Evolutionary conservation across 2,888 invertebrate species (phyloP).

Genomic region (Cataglyphis livida): DNA sequence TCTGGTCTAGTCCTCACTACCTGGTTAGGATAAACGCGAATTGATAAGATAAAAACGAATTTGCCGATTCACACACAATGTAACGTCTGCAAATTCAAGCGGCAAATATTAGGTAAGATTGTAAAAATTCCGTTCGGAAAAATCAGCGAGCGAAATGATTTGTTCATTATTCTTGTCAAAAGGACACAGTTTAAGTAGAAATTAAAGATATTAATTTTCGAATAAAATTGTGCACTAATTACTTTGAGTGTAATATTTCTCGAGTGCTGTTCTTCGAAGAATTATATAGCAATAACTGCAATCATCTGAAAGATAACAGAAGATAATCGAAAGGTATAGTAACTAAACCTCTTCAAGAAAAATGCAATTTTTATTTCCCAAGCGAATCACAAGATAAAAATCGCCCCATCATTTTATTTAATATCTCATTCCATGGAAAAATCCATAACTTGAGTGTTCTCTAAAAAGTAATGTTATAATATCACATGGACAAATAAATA

Average conservation of each 20-base stretch:
- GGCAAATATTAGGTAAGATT: slow-evolving; percentile 4
- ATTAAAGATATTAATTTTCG: background rate
- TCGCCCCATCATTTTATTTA: background rate
- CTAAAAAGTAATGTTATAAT: background rate
- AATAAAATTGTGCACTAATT: background rate
- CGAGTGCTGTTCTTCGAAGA: slow-evolving; percentile 1
- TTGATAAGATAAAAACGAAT: slow-evolving; percentile 66
- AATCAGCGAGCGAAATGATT: background rate
- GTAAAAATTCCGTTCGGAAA: background rate
- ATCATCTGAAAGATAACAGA: slow-evolving; percentile 14
- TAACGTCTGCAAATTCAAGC: slow-evolving; percentile 6
- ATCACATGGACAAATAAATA: background rate
- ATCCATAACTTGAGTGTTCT: background rate
- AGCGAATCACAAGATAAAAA: background rate
- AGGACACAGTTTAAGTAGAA: background rate
- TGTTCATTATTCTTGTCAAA: background rate
- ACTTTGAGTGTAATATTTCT: background rate
- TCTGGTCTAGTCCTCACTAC: slow-evolving; percentile 52
- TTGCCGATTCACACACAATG: slow-evolving; percentile 45
- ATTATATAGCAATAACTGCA: background rate
- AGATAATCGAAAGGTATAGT: background rate
- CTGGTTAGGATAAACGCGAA: slow-evolving; percentile 55
- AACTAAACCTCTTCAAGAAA: background rate
- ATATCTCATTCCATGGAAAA: background rate
- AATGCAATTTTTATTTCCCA: background rate